Evolutionary conservation across 2,888 invertebrate genomes (phyloP), one percentile per base, ranked within the genome.

Genomic region (Ennomos quercinarius): DNA sequence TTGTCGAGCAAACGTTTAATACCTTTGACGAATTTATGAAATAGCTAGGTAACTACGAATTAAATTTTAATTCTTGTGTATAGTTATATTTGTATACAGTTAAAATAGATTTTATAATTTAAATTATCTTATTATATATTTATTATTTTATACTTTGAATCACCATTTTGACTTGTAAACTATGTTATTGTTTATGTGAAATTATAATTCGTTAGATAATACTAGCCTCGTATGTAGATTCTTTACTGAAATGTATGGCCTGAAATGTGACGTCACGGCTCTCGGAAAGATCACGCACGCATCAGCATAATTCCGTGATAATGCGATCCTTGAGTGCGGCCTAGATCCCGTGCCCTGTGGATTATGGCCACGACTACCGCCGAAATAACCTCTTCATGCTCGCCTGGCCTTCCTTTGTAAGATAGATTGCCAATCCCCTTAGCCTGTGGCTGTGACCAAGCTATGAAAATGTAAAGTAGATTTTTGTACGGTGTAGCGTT

Each of bases 241-340:
- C 35, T 13, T 4, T 42, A 59, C 59, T 60, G 55, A 36, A 40
- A 50, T 46, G 41, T 50, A 73, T 77, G 63, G 69, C 59, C 71
- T 76, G 77, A 77, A 77, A 73, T 76, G 77, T 81, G 78, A 83
- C 80, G 80, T 83, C 83, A 77, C 74, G 69, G 71, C 60, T 62
- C 70, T 69, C 73, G 68, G 74, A 76, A 74, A 76, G 74, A 76
- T 74, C 74, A 75, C 79, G 72, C 79, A 79, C 84, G 81, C 86
- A 89, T 91, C 88, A 89, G 87, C 89, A 90, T 90, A 90, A 90
- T 91, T 74, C 86, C 78, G 80, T 77, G 85, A 87, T 91, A 91
- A 91, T 91, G 86, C 83, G 78, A 79, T 84, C 74, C 85, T 89
- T 77, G 83, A 91, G 81, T 79, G 80, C 80, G 83, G 78, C 84